A percentile compares a stretch with the other conserved stretches of the same genome.
Conservation (phyloP, 2,113 vertebrate genomes). For the Rana temporaria region DNA sequence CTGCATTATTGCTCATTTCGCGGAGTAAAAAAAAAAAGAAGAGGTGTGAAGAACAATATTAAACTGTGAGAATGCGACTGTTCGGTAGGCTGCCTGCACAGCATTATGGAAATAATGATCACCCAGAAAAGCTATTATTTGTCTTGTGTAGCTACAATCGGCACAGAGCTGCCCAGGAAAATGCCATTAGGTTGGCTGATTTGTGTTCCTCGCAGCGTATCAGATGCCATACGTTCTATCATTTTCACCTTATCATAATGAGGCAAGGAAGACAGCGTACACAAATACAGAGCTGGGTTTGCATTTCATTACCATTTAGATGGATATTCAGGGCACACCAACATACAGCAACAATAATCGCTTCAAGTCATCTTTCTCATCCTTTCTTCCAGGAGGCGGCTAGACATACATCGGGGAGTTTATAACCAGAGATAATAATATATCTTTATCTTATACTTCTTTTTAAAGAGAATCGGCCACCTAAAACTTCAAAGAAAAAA, state of each 20-base stretch:
- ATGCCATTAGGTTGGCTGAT: constrained; percentile 34
- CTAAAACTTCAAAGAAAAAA: no score
- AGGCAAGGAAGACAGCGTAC: constrained; percentile 28
- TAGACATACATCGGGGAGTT: background rate
- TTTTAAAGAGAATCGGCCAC: no score
- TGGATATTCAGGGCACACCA: constrained; percentile 32
- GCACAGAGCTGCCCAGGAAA: background rate
- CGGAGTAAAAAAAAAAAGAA: background rate
- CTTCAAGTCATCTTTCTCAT: constrained; percentile 36
- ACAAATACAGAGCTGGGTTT: constrained; percentile 43
- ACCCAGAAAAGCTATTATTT: constrained; percentile 16
- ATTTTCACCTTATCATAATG: constrained; percentile 21
- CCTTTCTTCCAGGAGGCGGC: background rate
- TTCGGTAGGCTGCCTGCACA: background rate
- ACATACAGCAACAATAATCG: constrained; percentile 27
- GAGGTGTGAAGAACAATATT: background rate
- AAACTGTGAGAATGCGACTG: constrained; percentile 20
- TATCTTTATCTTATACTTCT: no score
- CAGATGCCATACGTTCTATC: constrained; percentile 54
- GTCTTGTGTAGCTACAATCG: constrained; percentile 21
- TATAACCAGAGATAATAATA: background rate
- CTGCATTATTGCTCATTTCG: constrained; percentile 5
- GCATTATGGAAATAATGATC: constrained; percentile 40
- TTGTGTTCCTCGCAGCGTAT: constrained; percentile 56
- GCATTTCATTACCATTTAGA: constrained; percentile 63